Evolutionary conservation across 2,113 vertebrate species (phyloP), one percentile per base, ranked within the genome.

Genomic region (Syrrhaptes paradoxus): DNA sequence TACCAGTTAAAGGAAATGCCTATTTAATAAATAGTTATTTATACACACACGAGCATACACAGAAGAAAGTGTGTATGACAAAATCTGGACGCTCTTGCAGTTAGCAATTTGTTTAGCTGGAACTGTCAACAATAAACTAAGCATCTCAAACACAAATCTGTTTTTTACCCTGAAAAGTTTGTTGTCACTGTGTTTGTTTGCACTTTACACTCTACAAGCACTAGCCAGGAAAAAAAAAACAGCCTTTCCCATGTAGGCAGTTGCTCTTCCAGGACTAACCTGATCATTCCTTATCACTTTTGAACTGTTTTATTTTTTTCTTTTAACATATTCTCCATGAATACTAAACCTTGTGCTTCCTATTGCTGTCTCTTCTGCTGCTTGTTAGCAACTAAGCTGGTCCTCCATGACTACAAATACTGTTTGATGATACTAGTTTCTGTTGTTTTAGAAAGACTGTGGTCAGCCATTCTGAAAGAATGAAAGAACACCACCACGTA

Each of bases 201-300:
- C 31, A 14, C 29, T 88, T 83, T 66, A 38, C 9, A 8, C 28
- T 73, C 15, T 13, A 38, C 17, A 90, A 90, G 66, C 17, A 71
- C 0, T 13, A 80, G 17, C 19, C 51, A 73, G 45, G 38, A 63
- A 51, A 71, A 43, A 19, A 1, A 3, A 0, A 4, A 13, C 59
- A 87, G 43, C 41, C 43, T 90, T 81, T 91, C 34, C 61, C 25
- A 17, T 7, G 25, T 5, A 71, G 57, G 20, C 21, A 43, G 21
- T 31, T 46, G 29, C 43, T 73, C 8, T 68, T 63, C 41, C 73
- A 72, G 29, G 19, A 29, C 54, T 77, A 31, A 86, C 41, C 29
- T 81, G 51, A 58, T 79, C 21, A 59, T 49, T 57, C 36, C 31
- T 52, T 68, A 59, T 15, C 32, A 38, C 46, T 73, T 92, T 34